A percentile compares a stretch with the other conserved stretches of the same genome.
Conservation (phyloP, 1,140 invertebrate genomes). For the Caenorhabditis elegans region DNA sequence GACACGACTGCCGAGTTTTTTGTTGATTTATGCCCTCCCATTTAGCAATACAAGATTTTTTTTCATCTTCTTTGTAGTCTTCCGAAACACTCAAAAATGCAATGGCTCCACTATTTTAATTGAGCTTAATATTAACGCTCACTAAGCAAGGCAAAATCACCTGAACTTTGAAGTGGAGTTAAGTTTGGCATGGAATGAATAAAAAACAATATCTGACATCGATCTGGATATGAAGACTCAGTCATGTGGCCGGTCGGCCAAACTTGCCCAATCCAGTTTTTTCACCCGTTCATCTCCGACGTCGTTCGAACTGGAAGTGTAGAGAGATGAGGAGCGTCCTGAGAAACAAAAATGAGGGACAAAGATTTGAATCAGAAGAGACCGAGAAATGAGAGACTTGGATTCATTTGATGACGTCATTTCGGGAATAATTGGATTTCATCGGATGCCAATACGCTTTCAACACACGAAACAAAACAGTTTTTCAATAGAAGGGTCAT, state of each 20-base stretch:
- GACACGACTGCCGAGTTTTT: conserved; percentile 19
- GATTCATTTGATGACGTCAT: background rate
- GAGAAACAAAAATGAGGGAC: background rate
- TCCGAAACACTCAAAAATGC: background rate
- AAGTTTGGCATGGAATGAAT: background rate
- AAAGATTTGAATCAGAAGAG: conserved; percentile 10
- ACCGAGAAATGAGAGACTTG: background rate
- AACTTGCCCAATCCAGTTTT: conserved; percentile 31
- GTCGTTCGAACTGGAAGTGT: conserved; percentile 19
- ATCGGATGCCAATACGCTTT: background rate
- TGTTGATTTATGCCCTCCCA: conserved; percentile 19
- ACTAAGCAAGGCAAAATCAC: no score
- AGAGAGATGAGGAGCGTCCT: background rate
- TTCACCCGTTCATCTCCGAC: background rate
- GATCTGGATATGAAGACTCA: conserved; percentile 22
- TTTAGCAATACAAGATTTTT: background rate
- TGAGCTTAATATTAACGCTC: no score
- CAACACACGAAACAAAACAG: background rate
- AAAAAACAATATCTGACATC: conserved; percentile 9
- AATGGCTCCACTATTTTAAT: no score
- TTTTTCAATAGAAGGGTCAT: background rate
- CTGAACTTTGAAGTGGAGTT: no score
- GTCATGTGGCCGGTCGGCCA: background rate
- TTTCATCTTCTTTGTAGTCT: background rate
- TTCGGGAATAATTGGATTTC: conserved; percentile 4